These are phyloP conservation scores for Ganaspis sp. DNA, from an alignment of 1,140 invertebrate species.

Conservation along the genomic window DNA sequence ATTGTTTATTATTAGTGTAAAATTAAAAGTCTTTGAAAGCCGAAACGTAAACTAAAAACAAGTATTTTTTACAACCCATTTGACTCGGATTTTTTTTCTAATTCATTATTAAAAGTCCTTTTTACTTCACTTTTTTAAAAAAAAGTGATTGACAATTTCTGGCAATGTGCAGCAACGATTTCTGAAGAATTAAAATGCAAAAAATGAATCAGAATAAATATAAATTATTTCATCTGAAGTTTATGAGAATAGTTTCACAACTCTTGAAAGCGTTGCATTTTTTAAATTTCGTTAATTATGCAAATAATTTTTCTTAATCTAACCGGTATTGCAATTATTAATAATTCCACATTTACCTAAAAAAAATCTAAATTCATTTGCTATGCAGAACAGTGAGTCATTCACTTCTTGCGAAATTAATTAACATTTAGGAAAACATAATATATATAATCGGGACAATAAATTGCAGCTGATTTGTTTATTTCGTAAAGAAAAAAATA, in stretches of 20 bases:
- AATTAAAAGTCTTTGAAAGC: too few relatives aligned
- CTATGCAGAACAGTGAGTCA: neutral
- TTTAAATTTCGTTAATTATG: neutral
- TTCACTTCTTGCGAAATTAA: neutral
- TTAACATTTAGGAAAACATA: neutral
- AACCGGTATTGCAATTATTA: neutral
- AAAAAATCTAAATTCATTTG: neutral
- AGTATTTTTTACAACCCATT: too few relatives aligned
- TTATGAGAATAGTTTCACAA: slow-evolving; percentile 1
- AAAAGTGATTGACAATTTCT: too few relatives aligned
- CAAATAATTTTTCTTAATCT: neutral
- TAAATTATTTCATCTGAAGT: neutral
- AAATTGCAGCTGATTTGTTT: neutral
- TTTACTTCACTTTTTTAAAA: too few relatives aligned
- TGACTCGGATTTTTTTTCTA: too few relatives aligned
- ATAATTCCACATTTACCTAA: neutral
- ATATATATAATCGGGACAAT: neutral
- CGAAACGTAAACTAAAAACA: too few relatives aligned
- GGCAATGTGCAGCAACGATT: too few relatives aligned
- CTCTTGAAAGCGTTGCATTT: slow-evolving; percentile 17
- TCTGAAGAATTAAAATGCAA: neutral
- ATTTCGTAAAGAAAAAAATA: neutral
- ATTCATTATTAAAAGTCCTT: too few relatives aligned
- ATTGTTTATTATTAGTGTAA: too few relatives aligned
- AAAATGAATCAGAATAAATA: too few relatives aligned